Percentiles rank a stretch among this genome's conserved stretches.
These are phyloP conservation scores for Arrhopalites spinosus DNA, from an alignment of 2,888 invertebrate genomes.

Conservation along the genomic window DNA sequence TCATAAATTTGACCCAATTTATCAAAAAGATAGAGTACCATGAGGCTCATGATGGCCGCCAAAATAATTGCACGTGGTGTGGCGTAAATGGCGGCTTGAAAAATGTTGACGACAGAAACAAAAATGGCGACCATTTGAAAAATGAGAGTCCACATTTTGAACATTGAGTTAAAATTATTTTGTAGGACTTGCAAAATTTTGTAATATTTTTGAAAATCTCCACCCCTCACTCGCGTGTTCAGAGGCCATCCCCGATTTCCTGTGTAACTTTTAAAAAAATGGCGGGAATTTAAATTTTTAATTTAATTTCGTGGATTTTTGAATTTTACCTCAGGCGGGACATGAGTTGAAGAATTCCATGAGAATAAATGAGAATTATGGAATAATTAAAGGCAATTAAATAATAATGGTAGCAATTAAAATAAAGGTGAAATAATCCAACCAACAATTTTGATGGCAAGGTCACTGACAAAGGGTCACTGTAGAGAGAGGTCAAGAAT, in stretches of 20 bases:
- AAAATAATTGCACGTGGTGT: neutral
- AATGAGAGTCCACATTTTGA: neutral
- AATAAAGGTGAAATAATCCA: neutral
- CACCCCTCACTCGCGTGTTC: too few species aligned
- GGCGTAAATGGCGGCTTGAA: neutral
- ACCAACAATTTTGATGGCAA: neutral
- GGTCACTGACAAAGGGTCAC: neutral
- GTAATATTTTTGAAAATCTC: neutral
- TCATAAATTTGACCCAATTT: neutral
- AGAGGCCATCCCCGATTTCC: neutral
- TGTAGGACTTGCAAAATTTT: neutral
- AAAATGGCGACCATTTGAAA: neutral
- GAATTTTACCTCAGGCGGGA: neutral
- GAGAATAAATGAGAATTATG: neutral
- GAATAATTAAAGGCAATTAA: neutral
- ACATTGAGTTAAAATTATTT: neutral
- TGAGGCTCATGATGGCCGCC: neutral
- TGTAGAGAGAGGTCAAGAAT: neutral
- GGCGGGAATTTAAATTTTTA: neutral
- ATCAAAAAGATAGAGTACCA: neutral
- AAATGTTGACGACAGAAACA: neutral
- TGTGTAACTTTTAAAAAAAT: neutral
- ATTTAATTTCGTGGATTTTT: neutral
- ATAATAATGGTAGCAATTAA: conserved; percentile 7
- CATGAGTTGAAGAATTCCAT: neutral